Conservation (phyloP, 2,113 vertebrate species). For the Sciurus niger region DNA sequence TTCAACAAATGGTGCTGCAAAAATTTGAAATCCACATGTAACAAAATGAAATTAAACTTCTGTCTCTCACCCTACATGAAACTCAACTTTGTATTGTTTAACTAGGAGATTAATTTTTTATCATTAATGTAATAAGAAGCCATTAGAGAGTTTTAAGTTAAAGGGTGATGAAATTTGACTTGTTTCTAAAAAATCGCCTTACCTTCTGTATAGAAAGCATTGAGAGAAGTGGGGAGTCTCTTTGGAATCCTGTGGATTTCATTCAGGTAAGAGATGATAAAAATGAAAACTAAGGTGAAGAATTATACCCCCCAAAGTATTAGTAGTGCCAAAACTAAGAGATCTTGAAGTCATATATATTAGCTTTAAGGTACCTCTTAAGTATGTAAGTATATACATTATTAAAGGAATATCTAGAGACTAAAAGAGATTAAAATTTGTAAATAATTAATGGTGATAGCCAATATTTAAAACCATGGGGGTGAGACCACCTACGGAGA, state of each 20-base stretch:
- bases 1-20: too few species aligned
- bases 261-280: not conserved
- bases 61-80: too few species aligned
- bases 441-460: not conserved
- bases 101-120: not conserved
- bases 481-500: not conserved
- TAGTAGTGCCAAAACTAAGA: not conserved
- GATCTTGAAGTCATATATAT: not conserved
- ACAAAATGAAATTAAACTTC: too few species aligned
- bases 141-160: not conserved
- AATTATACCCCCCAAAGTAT: not conserved
- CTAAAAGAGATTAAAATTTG: not conserved
- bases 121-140: not conserved
- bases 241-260: not conserved
- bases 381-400: not conserved
- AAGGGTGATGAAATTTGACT: not conserved
- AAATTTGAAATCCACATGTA: too few species aligned
- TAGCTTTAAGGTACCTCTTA: not conserved
- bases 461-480: conserved; percentile 17
- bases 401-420: not conserved
- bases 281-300: not conserved
- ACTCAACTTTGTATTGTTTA: not conserved
- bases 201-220: not conserved
- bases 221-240: not conserved
- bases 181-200: not conserved